These are phyloP conservation scores for Drosophila merina DNA, from an alignment of 2,888 invertebrate genomes.

Conservation along the genomic window DNA sequence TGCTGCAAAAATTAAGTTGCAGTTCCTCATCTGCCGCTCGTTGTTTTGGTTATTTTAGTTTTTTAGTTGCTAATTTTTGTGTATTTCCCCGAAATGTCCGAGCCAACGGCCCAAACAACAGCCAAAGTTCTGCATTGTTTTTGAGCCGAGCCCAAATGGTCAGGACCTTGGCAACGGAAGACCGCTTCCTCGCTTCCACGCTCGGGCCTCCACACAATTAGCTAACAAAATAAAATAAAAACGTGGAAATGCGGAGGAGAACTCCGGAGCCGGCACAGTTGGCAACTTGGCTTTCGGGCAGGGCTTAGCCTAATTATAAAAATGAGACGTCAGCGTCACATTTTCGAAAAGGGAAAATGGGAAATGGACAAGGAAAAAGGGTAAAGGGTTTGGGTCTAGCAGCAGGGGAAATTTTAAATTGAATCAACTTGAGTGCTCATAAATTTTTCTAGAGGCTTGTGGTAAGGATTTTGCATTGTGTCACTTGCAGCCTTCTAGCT, in stretches of 20 bases:
- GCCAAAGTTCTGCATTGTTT: conserved; percentile 44
- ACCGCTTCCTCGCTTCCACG: not conserved
- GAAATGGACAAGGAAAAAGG: not conserved
- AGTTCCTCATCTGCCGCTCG: conserved; percentile 17
- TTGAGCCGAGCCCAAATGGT: conserved; percentile 16
- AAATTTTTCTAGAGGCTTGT: conserved; percentile 64
- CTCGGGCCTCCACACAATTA: conserved; percentile 7
- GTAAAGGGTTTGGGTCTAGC: conserved; percentile 1
- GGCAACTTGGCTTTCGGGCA: conserved; percentile 63
- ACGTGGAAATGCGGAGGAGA: not conserved
- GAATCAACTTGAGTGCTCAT: conserved; percentile 76
- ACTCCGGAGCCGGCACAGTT: conserved; percentile 55
- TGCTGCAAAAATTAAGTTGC: conserved; percentile 36
- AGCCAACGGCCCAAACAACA: conserved; percentile 28
- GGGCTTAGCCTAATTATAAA: conserved; percentile 79
- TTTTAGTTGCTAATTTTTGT: conserved; percentile 17
- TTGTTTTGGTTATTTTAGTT: conserved; percentile 8
- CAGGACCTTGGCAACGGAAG: conserved; percentile 29
- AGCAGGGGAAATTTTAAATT: conserved; percentile 62
- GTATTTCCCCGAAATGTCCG: conserved; percentile 30
- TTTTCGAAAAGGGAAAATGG: conserved; percentile 40
- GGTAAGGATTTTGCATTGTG: conserved; percentile 48
- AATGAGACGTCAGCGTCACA: conserved; percentile 60
- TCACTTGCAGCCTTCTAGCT: conserved; percentile 63
- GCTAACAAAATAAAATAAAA: conserved; percentile 1